Conservation (phyloP, 2,888 invertebrate genomes). For the Amblyteles armatorius region DNA sequence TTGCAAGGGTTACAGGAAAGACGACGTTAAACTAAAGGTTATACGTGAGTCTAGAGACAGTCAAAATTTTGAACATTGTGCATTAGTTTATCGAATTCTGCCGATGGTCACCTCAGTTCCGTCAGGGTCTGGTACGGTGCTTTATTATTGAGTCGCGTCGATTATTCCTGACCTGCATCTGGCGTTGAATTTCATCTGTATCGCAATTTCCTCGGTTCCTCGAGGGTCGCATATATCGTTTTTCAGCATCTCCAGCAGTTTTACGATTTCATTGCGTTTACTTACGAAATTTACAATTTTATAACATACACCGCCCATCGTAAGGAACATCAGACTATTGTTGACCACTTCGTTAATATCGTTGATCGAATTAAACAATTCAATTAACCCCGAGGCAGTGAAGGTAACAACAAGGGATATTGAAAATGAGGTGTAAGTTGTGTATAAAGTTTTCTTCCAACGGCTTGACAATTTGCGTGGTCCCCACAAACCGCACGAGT, state of each 20-base stretch:
- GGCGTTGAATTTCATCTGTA: conserved; percentile 47
- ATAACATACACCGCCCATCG: conserved; percentile 56
- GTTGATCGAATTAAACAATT: conserved; percentile 29
- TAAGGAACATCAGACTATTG: conserved; percentile 45
- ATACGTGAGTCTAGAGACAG: too few relatives aligned
- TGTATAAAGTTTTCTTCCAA: conserved; percentile 56
- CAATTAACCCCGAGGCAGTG: conserved; percentile 33
- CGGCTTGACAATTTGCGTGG: conserved; percentile 47
- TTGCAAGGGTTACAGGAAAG: too few relatives aligned
- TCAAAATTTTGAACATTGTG: too few relatives aligned
- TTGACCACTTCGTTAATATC: conserved; percentile 33
- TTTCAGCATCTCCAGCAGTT: conserved; percentile 27
- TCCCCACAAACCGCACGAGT: conserved; percentile 57
- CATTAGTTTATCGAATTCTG: too few relatives aligned
- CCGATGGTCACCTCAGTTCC: too few relatives aligned
- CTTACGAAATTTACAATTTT: conserved; percentile 49
- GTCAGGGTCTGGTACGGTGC: not conserved
- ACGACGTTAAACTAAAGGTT: too few relatives aligned
- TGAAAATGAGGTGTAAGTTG: conserved; percentile 35
- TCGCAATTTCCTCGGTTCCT: conserved; percentile 41
- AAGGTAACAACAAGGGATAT: conserved; percentile 39
- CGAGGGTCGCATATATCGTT: conserved; percentile 43
- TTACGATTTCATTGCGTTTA: conserved; percentile 37
- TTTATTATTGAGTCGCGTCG: not conserved
- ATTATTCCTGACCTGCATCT: conserved; percentile 46